These are phyloP conservation scores for Hypomecis punctinalis DNA, from an alignment of 2,888 invertebrate genomes.

Conservation along the genomic window DNA sequence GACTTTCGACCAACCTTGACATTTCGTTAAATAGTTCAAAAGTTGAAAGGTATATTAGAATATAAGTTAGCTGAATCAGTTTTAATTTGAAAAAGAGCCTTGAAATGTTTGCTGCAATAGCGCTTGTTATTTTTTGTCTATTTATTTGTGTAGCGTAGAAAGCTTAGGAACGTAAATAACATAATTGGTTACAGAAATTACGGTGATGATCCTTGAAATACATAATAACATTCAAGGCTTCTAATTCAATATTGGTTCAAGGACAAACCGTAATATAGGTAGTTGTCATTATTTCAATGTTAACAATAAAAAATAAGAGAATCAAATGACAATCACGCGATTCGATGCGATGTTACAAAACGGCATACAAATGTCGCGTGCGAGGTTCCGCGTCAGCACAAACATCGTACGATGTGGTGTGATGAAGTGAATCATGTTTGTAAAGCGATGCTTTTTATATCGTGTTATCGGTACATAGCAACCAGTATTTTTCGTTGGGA, in stretches of 20 bases:
- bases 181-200: not conserved
- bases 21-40: constrained; percentile 23
- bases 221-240: constrained; percentile 2
- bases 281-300: constrained; percentile 26
- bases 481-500: not conserved
- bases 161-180: not conserved
- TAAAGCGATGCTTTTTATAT: constrained; percentile 8
- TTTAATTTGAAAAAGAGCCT: not conserved
- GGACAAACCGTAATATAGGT: constrained; percentile 16
- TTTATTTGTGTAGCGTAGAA: not conserved
- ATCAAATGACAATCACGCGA: constrained; percentile 37
- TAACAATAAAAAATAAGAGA: constrained; percentile 28
- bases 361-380: constrained; percentile 33
- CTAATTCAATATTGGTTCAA: constrained; percentile 19
- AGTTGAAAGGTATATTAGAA: constrained; percentile 5
- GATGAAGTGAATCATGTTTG: constrained; percentile 22
- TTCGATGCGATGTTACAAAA: constrained; percentile 35
- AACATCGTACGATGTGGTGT: constrained; percentile 44
- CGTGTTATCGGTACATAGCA: constrained; percentile 8
- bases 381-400: constrained; percentile 38
- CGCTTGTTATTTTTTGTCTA: not conserved
- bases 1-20: constrained; percentile 38
- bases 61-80: not conserved
- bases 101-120: not conserved
- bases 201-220: constrained; percentile 1